These are phyloP conservation scores for Heloderma charlesbogerti DNA, from an alignment of 2,113 vertebrate genomes.

Conservation along the genomic window DNA sequence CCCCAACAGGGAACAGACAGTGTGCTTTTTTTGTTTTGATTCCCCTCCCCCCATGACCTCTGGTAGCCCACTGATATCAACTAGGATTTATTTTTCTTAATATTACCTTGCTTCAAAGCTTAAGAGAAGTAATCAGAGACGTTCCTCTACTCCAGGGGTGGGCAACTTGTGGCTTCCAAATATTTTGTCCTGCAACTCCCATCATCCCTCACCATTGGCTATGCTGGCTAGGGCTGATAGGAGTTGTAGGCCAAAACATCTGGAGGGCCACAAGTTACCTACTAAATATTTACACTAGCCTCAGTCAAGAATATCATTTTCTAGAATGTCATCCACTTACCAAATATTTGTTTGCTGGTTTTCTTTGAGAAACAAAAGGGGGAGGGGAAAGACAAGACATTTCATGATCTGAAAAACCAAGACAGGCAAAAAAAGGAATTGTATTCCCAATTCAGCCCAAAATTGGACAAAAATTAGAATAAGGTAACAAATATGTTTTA, in stretches of 20 bases:
- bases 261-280: no score
- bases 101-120: not conserved
- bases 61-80: constrained; percentile 15
- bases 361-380: not conserved
- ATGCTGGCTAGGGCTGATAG: no score
- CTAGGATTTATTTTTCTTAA: constrained; percentile 9
- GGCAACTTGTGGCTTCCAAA: no score
- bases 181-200: no score
- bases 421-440: no score
- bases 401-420: not conserved
- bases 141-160: not conserved
- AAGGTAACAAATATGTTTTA: no score
- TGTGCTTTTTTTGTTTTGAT: not conserved
- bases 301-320: constrained; percentile 2
- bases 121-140: not conserved
- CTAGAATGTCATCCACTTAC: not conserved
- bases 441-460: no score
- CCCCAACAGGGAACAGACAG: constrained; percentile 33
- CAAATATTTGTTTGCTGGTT: not conserved
- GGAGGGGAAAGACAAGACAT: no score
- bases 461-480: no score
- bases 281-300: not conserved
- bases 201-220: no score
- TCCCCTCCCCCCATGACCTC: constrained; percentile 33
- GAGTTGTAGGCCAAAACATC: no score